phyloP scores from a whole-genome alignment of 1,140 invertebrate genomes.

The Drosophila ficusphila region DNA sequence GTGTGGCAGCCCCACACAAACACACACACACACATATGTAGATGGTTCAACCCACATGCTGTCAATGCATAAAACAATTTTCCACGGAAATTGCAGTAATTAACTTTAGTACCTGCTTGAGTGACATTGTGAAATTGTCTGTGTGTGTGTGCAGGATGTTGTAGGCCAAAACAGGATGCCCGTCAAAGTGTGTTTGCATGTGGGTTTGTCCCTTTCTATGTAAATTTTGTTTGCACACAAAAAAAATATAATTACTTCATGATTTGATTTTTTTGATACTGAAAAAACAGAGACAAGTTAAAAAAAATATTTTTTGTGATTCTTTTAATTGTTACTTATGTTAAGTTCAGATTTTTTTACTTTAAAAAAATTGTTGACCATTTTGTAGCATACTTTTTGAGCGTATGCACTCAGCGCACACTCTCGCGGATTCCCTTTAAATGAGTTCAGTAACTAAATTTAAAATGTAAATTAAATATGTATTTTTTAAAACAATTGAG shows the following conservation, averaged over 20 bases:
- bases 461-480: too few species aligned
- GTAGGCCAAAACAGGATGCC: slow-evolving; percentile 37
- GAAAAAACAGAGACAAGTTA: too few species aligned
- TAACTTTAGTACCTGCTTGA: slow-evolving; percentile 82
- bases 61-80: slow-evolving; percentile 81
- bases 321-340: too few species aligned
- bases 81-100: slow-evolving; percentile 80
- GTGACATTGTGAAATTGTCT: slow-evolving; percentile 61
- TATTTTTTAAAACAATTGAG: too few species aligned
- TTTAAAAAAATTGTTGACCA: too few species aligned
- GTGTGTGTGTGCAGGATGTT: slow-evolving; percentile 6
- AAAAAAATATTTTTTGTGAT: neutral
- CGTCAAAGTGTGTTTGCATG: slow-evolving; percentile 17
- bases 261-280: neutral
- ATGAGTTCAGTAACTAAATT: too few species aligned
- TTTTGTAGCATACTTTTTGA: too few species aligned
- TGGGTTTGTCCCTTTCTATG: slow-evolving; percentile 6
- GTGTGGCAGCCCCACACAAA: slow-evolving; percentile 22
- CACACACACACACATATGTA: neutral
- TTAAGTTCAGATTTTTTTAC: too few species aligned
- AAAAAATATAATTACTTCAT: neutral
- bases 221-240: neutral
- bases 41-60: slow-evolving; percentile 51
- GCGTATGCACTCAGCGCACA: too few species aligned
- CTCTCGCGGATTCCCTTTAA: too few species aligned